Conservation (phyloP, 2,888 invertebrate genomes). For the Esperia sulphurella region DNA sequence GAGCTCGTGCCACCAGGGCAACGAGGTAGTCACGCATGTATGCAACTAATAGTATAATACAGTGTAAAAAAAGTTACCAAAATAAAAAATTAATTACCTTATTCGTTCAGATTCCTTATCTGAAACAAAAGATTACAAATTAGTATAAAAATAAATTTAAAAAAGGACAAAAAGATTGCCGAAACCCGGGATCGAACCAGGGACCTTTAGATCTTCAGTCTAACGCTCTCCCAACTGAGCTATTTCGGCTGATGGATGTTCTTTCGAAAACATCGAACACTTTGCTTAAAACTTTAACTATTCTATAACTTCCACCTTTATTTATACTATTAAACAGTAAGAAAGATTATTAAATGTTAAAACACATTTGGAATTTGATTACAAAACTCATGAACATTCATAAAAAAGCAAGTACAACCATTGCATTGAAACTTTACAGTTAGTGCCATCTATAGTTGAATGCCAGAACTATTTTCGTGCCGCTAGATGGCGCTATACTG, state of each 20-base stretch:
- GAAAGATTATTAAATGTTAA: too few relatives aligned
- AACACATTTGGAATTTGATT: too few relatives aligned
- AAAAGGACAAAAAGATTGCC: slow-evolving; percentile 62
- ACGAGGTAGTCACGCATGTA: too few relatives aligned
- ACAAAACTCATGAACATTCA: too few relatives aligned
- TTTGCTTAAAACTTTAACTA: slow-evolving; percentile 3
- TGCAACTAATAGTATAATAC: too few relatives aligned
- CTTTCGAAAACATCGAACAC: slow-evolving; percentile 20
- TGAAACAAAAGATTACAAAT: slow-evolving; percentile 32
- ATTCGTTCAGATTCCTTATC: slow-evolving; percentile 24
- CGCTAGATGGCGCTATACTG: slow-evolving; percentile 27
- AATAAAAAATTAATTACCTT: slow-evolving; percentile 33
- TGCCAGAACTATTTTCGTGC: neutral
- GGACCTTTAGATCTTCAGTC: slow-evolving; percentile 86
- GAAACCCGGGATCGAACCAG: slow-evolving; percentile 86
- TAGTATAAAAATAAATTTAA: slow-evolving; percentile 5
- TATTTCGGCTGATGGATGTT: slow-evolving; percentile 70
- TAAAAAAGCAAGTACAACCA: too few relatives aligned
- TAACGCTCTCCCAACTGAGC: slow-evolving; percentile 84
- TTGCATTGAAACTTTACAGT: neutral
- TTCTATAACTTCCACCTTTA: too few relatives aligned
- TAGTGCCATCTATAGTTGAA: slow-evolving; percentile 12
- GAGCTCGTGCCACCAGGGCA: too few relatives aligned
- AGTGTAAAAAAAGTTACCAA: too few relatives aligned
- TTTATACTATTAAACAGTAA: too few relatives aligned